Evolutionary conservation across 1,140 invertebrate genomes (phyloP).

Genomic region (Scylla paramamosain): DNA sequence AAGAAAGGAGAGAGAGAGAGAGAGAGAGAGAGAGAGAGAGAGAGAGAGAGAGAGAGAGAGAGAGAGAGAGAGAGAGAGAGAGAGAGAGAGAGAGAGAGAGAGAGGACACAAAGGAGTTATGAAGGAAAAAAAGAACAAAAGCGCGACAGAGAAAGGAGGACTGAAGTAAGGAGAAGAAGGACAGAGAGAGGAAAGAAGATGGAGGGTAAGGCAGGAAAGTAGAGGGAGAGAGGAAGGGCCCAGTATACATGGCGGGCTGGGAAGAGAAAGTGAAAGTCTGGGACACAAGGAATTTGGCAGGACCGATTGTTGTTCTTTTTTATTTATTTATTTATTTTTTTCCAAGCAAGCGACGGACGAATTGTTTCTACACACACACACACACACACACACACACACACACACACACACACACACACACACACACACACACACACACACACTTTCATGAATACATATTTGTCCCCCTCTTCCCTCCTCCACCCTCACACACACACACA

Average conservation of each 20-base stretch:
- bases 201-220: neutral
- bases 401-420: constrained; percentile 12
- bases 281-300: too few relatives aligned
- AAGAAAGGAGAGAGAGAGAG: constrained; percentile 34
- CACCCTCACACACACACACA: neutral
- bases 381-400: constrained; percentile 31
- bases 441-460: neutral
- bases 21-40: constrained; percentile 48
- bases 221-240: neutral
- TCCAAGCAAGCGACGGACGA: too few relatives aligned
- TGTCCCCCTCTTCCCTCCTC: neutral
- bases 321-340: too few relatives aligned
- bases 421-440: neutral
- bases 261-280: too few relatives aligned
- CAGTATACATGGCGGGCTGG: neutral
- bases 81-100: neutral
- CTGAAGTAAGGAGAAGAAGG: neutral
- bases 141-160: too few relatives aligned
- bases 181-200: neutral
- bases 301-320: too few relatives aligned
- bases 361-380: neutral
- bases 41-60: neutral
- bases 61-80: neutral
- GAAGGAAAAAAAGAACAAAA: too few relatives aligned
- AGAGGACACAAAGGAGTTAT: neutral